Evolutionary conservation across 2,113 vertebrate species (phyloP), one percentile per base, ranked within the genome.

Genomic region (Hucho hucho): DNA sequence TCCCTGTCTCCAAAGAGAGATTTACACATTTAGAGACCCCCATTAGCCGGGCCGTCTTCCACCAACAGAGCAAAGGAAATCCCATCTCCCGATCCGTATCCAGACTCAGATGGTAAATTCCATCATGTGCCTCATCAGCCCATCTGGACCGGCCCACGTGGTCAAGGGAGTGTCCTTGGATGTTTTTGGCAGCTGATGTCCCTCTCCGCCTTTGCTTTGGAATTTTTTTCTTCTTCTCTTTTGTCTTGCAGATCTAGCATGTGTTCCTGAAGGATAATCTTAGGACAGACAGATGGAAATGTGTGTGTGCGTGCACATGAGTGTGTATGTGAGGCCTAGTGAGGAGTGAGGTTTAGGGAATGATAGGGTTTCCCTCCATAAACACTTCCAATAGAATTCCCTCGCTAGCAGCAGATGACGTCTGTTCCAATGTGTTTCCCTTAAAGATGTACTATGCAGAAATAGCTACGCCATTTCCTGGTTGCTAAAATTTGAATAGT

Each of bases 301-400:
- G 59, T 18, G 70, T 25, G 29, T 53, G 18, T 53, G 49, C 9
- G 7, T 43, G 37, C 2, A 9, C 9, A 11, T 11, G 9, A 2
- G 74, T 83, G 47, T 81, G 64, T 74, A 80, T 77, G 79, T 26
- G 26, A 20, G 37, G 32, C 61, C 67, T 63, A 58, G 79, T 69
- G 75, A 49, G 86, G 84, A 89, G 86, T 56, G 85, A 89, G 87
- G 89, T 76, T 82, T 20, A 13, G 69, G 85, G 69, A 80, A 88
- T 86, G 90, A 86, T 77, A 79, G 88, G 87, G 84, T 91, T 90
- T 90, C 88, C 90, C 88, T 87, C 58, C 20, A 61, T 22, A 61
- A 61, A 61, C 20, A n/a, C n/a, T 83, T 86, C 82, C 84, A 73
- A 66, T 4, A 73, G 88, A 86, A 79, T 85, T 89, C 82, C 84